Percentiles rank a stretch among this genome's conserved stretches.
phyloP scores from a whole-genome alignment of 2,888 invertebrate species.

The Platypus cylindrus region DNA sequence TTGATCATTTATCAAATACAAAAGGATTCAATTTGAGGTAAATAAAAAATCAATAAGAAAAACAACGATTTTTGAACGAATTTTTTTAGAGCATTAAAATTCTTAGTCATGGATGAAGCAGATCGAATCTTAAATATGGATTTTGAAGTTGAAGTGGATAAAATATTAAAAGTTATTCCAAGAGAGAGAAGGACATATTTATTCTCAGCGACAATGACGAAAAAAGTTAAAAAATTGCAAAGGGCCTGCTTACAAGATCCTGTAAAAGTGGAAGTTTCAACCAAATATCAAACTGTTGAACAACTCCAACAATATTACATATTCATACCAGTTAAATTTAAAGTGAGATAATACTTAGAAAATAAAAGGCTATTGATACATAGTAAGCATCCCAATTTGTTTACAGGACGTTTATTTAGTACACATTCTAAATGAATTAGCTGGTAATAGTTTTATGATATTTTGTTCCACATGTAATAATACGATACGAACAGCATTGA shows the following conservation, averaged over 20 bases:
- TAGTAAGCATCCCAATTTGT: neutral
- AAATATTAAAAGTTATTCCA: constrained; percentile 85
- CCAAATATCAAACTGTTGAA: constrained; percentile 96
- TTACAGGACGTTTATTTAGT: constrained; percentile 88
- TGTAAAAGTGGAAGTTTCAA: constrained; percentile 89
- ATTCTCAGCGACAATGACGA: constrained; percentile 99
- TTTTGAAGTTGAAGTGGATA: constrained; percentile 95
- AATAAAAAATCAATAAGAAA: constrained; percentile 1
- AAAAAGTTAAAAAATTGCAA: constrained; percentile 91
- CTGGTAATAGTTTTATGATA: constrained; percentile 93
- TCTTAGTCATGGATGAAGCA: constrained; percentile 94
- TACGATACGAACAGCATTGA: constrained; percentile 76
- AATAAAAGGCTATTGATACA: neutral
- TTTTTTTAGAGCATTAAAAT: constrained; percentile 22
- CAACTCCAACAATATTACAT: constrained; percentile 89
- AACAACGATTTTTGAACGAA: constrained; percentile 9
- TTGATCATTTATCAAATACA: constrained; percentile 95
- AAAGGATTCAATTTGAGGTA: constrained; percentile 74
- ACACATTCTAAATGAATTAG: constrained; percentile 85
- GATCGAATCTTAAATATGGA: constrained; percentile 98
- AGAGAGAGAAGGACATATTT: constrained; percentile 82
- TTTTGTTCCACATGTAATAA: constrained; percentile 93
- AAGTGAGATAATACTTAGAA: constrained; percentile 42
- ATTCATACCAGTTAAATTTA: constrained; percentile 91
- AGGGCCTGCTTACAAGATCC: constrained; percentile 89